Evolutionary conservation across 1,140 invertebrate species (phyloP), one percentile per base, ranked within the genome.

Genomic region (Brachionus rubens): DNA sequence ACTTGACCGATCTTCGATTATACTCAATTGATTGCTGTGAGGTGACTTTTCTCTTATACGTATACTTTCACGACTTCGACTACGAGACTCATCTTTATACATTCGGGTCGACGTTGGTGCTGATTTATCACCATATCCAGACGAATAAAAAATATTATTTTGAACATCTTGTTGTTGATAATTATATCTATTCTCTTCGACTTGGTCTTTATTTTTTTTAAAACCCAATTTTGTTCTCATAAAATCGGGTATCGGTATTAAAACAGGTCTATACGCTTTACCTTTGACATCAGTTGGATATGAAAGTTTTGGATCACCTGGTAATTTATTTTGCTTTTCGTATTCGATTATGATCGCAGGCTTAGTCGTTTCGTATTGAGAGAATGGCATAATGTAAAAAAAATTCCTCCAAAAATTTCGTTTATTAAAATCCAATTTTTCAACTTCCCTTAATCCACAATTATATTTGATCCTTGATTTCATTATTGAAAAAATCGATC

Each of bases 191-290:
- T 65, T 24, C 4, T 5, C 14, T 12, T 24, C 19, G 21, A 19
- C 9, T 43, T 24, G 19, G 2, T 43, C 24, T 65, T 12, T 43
- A 21, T 43, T 26, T 41, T 43, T 65, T 3, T 36, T 36, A 72
- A 48, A 48, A 28, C 68, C 68, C 19, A 72, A 26, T 12, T 14
- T 33, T 3, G 68, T 72, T 72, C 10, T 48, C 68, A 72, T 72
- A 72, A 72, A 72, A 12, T 72, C 68, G 12, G 68, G 68, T 40
- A 72, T 50, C 2, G 68, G 68, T 19, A 72, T 54, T 26, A 72
- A 50, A 2, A 72, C 68, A 40, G 48, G 46, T 28, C 28, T 72
- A 16, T 16, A 24, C 28, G 36, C 19, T 40, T 72, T 40, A 33
- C 41, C 7, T 36, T 50, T 72, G 30, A 5, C 3, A 9, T 72